phyloP scores from a whole-genome alignment of 2,113 vertebrate species.

The Artemisiospiza belli region DNA sequence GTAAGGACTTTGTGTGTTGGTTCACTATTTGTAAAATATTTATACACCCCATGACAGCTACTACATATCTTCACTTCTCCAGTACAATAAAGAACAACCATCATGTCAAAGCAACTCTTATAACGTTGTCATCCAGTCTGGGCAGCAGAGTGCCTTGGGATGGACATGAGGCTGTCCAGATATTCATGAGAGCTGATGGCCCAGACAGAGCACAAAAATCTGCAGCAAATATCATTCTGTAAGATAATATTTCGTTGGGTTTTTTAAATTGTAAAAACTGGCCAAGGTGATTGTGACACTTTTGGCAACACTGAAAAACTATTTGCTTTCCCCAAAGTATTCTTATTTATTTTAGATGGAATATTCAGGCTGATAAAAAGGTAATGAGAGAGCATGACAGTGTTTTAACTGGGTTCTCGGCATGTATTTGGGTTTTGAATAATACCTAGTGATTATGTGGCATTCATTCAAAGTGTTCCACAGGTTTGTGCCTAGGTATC shows the following conservation, averaged over 20 bases:
- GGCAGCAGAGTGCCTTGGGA: neutral
- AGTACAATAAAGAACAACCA: neutral
- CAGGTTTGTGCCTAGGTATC: neutral
- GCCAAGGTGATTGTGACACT: neutral
- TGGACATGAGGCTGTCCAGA: neutral
- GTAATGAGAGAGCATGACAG: neutral
- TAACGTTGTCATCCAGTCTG: neutral
- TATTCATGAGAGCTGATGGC: neutral
- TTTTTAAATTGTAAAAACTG: neutral
- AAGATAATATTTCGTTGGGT: neutral
- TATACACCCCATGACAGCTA: neutral
- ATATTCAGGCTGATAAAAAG: neutral
- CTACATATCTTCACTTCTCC: neutral
- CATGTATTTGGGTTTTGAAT: neutral
- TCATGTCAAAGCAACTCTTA: neutral
- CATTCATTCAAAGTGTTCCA: neutral
- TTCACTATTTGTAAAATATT: constrained; percentile 31
- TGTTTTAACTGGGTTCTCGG: neutral
- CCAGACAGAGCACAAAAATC: neutral
- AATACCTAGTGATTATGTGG: neutral
- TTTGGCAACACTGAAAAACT: neutral
- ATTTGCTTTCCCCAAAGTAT: neutral
- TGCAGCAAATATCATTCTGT: neutral
- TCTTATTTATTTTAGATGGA: neutral
- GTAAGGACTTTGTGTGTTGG: neutral